Evolutionary conservation across 2,888 invertebrate species (phyloP).

Genomic region (Anorthoa munda): DNA sequence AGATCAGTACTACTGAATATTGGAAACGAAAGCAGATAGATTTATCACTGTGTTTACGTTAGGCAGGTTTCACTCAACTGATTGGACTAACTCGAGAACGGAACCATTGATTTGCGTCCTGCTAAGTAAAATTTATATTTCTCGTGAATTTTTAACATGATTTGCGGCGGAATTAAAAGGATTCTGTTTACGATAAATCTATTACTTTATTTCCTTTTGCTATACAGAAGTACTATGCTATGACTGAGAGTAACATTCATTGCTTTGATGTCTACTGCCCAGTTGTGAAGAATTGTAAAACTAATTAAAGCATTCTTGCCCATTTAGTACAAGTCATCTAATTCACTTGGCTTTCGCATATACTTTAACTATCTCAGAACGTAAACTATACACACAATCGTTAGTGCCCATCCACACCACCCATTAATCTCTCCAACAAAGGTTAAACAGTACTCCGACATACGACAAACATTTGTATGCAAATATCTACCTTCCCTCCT

Average conservation of each 20-base stretch:
- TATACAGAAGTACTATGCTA: background rate
- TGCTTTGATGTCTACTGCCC: background rate
- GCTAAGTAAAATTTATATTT: slow-evolving; percentile 20
- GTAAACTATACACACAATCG: slow-evolving; percentile 22
- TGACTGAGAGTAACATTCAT: background rate
- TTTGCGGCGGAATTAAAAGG: background rate
- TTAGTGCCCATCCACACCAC: slow-evolving; percentile 13
- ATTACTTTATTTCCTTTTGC: background rate
- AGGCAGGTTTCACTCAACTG: slow-evolving; percentile 52
- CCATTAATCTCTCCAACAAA: slow-evolving; percentile 57
- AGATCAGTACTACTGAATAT: slow-evolving; percentile 37
- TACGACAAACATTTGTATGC: slow-evolving; percentile 66
- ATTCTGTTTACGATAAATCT: background rate
- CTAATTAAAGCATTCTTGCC: background rate
- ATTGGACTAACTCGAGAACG: slow-evolving; percentile 35
- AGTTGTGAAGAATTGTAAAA: background rate
- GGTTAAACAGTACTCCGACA: slow-evolving; percentile 48
- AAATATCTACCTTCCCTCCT: slow-evolving; percentile 46
- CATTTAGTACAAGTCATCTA: background rate
- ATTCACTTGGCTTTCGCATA: background rate
- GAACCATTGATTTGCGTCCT: slow-evolving; percentile 19
- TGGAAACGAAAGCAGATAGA: slow-evolving; percentile 52
- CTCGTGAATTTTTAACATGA: background rate
- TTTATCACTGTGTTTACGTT: slow-evolving; percentile 51
- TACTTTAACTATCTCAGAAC: slow-evolving; percentile 19